phyloP scores from a whole-genome alignment of 2,797 vertebrate genomes.

The Petrocephalus schoutedeni region DNA sequence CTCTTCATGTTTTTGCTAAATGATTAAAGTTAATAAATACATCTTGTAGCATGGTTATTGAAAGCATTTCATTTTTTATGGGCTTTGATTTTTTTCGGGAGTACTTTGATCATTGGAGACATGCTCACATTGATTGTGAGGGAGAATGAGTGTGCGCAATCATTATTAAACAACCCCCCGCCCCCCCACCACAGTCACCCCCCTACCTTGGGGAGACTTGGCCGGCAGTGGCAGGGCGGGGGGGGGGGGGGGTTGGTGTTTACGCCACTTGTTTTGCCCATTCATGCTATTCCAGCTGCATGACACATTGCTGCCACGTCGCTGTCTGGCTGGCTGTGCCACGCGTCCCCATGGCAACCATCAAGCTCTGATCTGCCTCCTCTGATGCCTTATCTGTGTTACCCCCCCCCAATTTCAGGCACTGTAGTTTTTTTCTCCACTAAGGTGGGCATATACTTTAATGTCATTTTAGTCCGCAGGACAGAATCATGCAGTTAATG shows the following conservation, averaged over 20 bases:
- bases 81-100: no score
- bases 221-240: background rate
- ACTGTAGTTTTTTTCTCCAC: no score
- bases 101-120: background rate
- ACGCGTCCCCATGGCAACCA: background rate
- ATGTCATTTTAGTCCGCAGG: background rate
- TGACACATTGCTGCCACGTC: background rate
- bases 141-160: background rate
- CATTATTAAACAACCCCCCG: background rate
- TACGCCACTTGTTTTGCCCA: background rate
- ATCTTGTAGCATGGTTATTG: background rate
- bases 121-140: background rate
- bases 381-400: background rate
- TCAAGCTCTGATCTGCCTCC: background rate
- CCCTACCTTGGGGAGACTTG: background rate
- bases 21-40: background rate
- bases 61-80: background rate
- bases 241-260: background rate
- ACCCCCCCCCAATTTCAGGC: no score
- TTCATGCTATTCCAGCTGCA: background rate
- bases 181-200: background rate
- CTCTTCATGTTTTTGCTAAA: background rate
- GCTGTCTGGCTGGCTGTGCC: background rate
- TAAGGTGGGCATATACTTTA: no score
- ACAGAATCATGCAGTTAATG: background rate